Evolutionary conservation across 2,888 invertebrate species (phyloP).

Genomic region (Amphiduros pacificus): DNA sequence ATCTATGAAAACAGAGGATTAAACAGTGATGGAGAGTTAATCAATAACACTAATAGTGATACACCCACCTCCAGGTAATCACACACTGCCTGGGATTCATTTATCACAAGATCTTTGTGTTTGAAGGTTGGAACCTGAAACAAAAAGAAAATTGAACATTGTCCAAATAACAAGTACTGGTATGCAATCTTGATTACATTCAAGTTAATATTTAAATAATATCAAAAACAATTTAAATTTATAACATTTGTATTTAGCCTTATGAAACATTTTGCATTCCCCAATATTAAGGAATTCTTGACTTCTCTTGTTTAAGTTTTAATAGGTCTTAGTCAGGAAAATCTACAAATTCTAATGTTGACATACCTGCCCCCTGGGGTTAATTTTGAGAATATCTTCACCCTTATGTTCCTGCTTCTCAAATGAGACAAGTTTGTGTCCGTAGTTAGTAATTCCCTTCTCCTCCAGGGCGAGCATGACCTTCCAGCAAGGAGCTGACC

Average conservation of each 20-base stretch:
- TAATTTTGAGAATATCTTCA: slow-evolving; percentile 37
- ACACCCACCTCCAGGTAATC: slow-evolving; percentile 40
- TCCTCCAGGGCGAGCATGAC: slow-evolving; percentile 41
- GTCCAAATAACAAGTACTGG: too few species aligned
- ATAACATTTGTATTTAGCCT: background rate
- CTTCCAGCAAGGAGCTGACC: slow-evolving; percentile 43
- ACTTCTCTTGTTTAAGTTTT: background rate
- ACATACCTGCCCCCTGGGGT: slow-evolving; percentile 44
- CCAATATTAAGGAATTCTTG: too few species aligned
- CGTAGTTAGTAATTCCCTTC: slow-evolving; percentile 36
- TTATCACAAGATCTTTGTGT: slow-evolving; percentile 39
- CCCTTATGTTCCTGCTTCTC: slow-evolving; percentile 40
- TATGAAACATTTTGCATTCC: background rate
- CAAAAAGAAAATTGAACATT: background rate
- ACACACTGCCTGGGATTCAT: slow-evolving; percentile 42
- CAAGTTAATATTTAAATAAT: background rate
- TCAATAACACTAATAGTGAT: too few species aligned
- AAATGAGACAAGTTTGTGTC: slow-evolving; percentile 37
- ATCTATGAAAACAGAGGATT: too few species aligned
- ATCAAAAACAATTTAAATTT: background rate
- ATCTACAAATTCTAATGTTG: slow-evolving; percentile 1
- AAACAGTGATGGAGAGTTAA: too few species aligned
- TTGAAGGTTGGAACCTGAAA: slow-evolving; percentile 44
- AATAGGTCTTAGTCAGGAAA: background rate
- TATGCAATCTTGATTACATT: too few species aligned